Conservation (phyloP, 1,140 invertebrate species). For the Holotrichia oblita region DNA sequence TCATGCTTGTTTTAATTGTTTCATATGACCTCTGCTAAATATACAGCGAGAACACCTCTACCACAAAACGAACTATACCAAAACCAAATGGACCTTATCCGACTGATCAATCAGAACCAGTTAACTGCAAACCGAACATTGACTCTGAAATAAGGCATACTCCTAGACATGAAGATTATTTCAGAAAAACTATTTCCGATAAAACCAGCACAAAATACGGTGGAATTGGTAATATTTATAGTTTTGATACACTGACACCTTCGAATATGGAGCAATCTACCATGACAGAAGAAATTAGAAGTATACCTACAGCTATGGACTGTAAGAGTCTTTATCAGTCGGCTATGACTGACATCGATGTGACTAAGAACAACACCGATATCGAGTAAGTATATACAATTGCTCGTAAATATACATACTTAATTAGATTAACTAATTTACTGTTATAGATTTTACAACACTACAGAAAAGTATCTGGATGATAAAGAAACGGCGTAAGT, state of each 20-base stretch:
- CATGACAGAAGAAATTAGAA: not conserved
- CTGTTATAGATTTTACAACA: not conserved
- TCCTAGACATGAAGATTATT: not conserved
- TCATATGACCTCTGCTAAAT: too few relatives aligned
- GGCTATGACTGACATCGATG: not conserved
- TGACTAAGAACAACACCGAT: not conserved
- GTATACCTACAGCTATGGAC: not conserved
- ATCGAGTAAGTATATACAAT: not conserved
- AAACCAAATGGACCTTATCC: not conserved
- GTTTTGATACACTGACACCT: not conserved
- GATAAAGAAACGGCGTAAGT: not conserved
- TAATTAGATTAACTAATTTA: not conserved
- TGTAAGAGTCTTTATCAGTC: not conserved
- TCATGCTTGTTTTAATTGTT: too few relatives aligned
- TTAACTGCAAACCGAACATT: not conserved
- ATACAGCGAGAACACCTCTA: not conserved
- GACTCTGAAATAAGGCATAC: not conserved
- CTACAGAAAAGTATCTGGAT: not conserved
- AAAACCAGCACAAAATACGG: not conserved
- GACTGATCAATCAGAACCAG: not conserved
- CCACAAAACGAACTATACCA: not conserved
- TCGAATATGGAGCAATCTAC: not conserved
- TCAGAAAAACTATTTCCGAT: not conserved
- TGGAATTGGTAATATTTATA: not conserved
- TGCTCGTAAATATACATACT: not conserved